phyloP scores from a whole-genome alignment of 2,113 vertebrate species.

The Acanthisitta chloris region DNA sequence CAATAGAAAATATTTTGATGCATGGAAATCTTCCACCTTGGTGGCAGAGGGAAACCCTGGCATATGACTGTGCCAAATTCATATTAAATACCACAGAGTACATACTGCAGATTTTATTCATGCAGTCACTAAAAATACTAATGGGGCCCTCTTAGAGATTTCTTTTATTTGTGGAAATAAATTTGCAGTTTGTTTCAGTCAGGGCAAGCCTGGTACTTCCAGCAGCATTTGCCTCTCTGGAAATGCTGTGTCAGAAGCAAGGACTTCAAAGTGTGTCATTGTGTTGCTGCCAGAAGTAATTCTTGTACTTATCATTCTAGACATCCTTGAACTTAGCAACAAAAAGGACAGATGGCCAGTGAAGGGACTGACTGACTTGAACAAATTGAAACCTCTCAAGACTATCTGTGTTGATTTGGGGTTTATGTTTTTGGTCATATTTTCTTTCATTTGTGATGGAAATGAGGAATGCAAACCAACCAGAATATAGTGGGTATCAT shows the following conservation, averaged over 20 bases:
- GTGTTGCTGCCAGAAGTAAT: conserved; percentile 14
- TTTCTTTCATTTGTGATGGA: background rate
- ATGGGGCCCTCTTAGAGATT: background rate
- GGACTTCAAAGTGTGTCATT: background rate
- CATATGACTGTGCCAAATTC: background rate
- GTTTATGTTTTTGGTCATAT: background rate
- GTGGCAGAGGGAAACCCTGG: background rate
- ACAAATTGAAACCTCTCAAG: conserved; percentile 17
- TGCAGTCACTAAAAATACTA: background rate
- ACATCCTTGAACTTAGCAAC: background rate
- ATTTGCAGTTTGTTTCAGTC: background rate
- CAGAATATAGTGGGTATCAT: background rate
- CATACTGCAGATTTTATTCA: background rate
- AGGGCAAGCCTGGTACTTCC: background rate
- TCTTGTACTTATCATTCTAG: background rate
- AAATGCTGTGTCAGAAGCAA: conserved; percentile 12
- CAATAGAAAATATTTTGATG: background rate
- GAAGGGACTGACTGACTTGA: background rate
- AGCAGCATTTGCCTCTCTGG: background rate
- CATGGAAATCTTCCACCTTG: background rate
- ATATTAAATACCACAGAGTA: background rate
- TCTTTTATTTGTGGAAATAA: background rate
- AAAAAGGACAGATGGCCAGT: conserved; percentile 35
- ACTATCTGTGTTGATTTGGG: background rate
- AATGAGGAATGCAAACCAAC: background rate